phyloP scores from a whole-genome alignment of 2,113 vertebrate species.

The Hiodon tergisus region DNA sequence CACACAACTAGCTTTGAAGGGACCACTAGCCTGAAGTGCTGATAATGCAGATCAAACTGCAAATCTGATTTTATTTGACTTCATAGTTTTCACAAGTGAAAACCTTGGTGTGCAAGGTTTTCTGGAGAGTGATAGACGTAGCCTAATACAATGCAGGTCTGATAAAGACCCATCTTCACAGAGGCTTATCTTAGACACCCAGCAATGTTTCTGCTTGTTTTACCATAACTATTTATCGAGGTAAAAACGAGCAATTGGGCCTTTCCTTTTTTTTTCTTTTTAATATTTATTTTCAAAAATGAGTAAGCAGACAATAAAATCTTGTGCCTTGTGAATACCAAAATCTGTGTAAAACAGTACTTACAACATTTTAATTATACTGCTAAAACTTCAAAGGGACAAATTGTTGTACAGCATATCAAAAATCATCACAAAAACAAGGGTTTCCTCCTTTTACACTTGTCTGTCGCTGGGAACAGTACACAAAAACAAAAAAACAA shows the following conservation, averaged over 20 bases:
- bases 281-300: constrained; percentile 84
- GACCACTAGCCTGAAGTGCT: constrained; percentile 1
- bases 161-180: not conserved
- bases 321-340: constrained; percentile 66
- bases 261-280: constrained; percentile 36
- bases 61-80: constrained; percentile 30
- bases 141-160: not conserved
- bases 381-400: constrained; percentile 70
- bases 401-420: constrained; percentile 71
- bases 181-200: not conserved
- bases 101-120: constrained; percentile 15
- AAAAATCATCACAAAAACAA: constrained; percentile 66
- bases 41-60: constrained; percentile 28
- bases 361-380: constrained; percentile 71
- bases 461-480: constrained; percentile 53
- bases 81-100: constrained; percentile 29
- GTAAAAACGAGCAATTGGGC: not conserved
- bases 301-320: constrained; percentile 66
- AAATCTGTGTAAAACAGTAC: constrained; percentile 70
- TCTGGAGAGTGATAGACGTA: not conserved
- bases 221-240: not conserved
- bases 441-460: constrained; percentile 31
- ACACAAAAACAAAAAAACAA: constrained; percentile 56
- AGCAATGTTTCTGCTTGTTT: not conserved
- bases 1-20: constrained; percentile 10